Percentiles rank a stretch among this genome's conserved stretches.
phyloP scores from a whole-genome alignment of 2,797 vertebrate genomes.

The Malurus splendens region DNA sequence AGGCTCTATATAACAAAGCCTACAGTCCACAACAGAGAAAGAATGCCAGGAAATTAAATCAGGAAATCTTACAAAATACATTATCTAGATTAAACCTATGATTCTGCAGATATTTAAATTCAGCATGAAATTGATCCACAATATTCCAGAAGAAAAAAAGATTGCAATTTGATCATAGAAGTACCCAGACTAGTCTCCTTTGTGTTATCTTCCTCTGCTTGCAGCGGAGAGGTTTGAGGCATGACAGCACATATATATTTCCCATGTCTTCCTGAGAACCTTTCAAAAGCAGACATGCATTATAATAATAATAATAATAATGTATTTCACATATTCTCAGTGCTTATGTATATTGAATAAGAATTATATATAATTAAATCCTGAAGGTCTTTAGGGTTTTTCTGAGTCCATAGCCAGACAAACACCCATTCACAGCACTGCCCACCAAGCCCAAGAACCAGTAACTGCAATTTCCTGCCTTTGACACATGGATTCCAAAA shows the following conservation, averaged over 20 bases:
- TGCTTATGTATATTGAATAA: not conserved
- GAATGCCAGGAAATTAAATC: conserved; percentile 32
- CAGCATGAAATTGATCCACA: not conserved
- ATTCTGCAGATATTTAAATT: conserved; percentile 51
- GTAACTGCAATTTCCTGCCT: not conserved
- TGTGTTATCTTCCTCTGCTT: not conserved
- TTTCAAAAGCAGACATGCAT: not conserved
- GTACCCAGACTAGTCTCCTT: not conserved
- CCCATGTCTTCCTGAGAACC: not conserved
- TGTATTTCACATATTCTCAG: not conserved
- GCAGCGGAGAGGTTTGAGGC: not conserved
- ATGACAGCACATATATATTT: not conserved
- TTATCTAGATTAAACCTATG: conserved; percentile 25
- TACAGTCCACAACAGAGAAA: not conserved
- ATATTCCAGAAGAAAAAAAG: not conserved
- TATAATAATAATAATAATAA: not conserved
- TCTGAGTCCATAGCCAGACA: not conserved
- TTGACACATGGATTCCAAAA: not conserved
- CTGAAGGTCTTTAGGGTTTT: not conserved
- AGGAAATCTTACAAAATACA: conserved; percentile 8
- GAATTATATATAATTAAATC: not conserved
- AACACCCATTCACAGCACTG: not conserved
- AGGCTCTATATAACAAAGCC: not conserved
- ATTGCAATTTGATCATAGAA: not conserved
- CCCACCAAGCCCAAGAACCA: not conserved